A percentile compares a stretch with the other conserved stretches of the same genome.
These are phyloP conservation scores for Sebastes schlegelii DNA, from an alignment of 2,113 vertebrate genomes.

Conservation along the genomic window DNA sequence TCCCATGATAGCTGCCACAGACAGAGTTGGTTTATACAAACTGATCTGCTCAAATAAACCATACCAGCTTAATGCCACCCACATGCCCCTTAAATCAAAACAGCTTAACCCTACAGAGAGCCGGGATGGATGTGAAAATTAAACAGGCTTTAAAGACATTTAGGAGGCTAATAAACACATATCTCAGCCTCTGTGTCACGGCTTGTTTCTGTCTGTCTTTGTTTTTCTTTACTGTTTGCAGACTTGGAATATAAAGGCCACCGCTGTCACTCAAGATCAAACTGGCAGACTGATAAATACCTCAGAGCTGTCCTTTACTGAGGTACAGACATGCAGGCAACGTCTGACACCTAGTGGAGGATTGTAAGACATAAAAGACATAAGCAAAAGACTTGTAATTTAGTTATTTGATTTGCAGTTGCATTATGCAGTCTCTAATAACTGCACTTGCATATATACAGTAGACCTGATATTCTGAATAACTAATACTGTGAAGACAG, in stretches of 20 bases:
- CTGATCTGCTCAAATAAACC: conserved; percentile 67
- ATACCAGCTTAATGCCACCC: conserved; percentile 59
- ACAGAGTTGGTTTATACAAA: conserved; percentile 47
- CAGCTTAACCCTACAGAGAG: conserved; percentile 23
- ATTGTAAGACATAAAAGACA: not conserved
- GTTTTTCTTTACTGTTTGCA: conserved; percentile 30
- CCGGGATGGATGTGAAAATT: conserved; percentile 51
- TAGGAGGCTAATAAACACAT: conserved; percentile 41
- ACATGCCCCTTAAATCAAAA: conserved; percentile 45
- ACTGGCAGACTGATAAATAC: not conserved
- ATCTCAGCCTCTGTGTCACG: conserved; percentile 15
- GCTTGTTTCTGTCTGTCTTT: conserved; percentile 17
- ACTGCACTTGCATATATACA: not conserved
- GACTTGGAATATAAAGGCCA: conserved; percentile 8
- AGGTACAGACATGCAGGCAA: not conserved
- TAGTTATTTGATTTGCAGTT: not conserved
- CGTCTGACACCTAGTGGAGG: conserved; percentile 69
- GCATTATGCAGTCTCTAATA: not conserved
- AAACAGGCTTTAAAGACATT: conserved; percentile 34
- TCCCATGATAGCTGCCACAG: conserved; percentile 45
- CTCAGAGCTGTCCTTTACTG: not conserved
- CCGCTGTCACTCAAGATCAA: conserved; percentile 11
- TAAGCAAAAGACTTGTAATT: too few relatives aligned
- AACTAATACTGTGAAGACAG: not conserved
- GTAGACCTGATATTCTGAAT: not conserved